These are phyloP conservation scores for Liasis olivaceus DNA, from an alignment of 2,797 vertebrate species.

Conservation along the genomic window DNA sequence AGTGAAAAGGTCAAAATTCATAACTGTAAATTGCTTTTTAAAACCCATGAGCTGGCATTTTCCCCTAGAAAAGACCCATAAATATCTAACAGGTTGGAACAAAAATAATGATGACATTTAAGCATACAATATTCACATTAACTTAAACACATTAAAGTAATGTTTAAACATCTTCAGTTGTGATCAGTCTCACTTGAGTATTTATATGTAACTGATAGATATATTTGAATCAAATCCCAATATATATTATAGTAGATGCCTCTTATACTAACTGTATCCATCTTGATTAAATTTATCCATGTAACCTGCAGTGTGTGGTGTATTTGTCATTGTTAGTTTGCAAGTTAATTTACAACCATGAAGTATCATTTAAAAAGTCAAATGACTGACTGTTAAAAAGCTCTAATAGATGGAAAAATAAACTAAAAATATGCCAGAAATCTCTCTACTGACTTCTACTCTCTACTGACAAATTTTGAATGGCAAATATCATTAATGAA, in stretches of 20 bases:
- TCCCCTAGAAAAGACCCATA: not conserved
- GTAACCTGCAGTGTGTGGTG: not conserved
- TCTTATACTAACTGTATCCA: not conserved
- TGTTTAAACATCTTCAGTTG: not conserved
- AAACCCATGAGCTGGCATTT: not conserved
- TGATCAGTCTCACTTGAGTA: not conserved
- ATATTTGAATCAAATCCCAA: not conserved
- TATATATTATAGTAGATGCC: not conserved
- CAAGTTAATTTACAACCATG: not conserved
- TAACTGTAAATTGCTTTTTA: not conserved
- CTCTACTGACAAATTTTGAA: slow-evolving; percentile 30
- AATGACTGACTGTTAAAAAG: slow-evolving; percentile 10
- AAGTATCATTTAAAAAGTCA: not conserved
- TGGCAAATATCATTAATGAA: slow-evolving; percentile 40
- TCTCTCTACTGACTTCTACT: slow-evolving; percentile 22
- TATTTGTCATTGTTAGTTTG: not conserved
- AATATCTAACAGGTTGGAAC: not conserved
- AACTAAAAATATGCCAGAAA: slow-evolving; percentile 17
- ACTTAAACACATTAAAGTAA: not conserved
- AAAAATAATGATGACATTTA: not conserved
- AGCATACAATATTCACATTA: not conserved
- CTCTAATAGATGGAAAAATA: slow-evolving; percentile 22
- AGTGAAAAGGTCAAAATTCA: not conserved
- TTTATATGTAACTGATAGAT: not conserved
- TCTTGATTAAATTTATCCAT: not conserved